These are phyloP conservation scores for Ganaspis sp. DNA, from an alignment of 1,140 invertebrate genomes.

Conservation along the genomic window DNA sequence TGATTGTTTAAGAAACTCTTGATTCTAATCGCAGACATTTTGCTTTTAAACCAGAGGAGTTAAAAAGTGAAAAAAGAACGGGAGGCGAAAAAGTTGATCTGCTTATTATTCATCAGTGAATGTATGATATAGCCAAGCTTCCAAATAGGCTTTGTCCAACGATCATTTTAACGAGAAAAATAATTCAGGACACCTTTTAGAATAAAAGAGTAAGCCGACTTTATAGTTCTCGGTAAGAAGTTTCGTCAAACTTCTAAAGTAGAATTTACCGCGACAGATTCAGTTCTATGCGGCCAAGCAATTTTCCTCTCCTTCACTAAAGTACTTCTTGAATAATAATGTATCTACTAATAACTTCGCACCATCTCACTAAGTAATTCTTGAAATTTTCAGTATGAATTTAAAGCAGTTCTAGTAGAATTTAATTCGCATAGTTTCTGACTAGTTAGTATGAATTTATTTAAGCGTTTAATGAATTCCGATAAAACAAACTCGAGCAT, in stretches of 20 bases:
- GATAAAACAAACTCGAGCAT: background rate
- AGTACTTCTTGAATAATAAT: conserved; percentile 29
- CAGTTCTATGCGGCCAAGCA: conserved; percentile 3
- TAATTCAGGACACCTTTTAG: conserved; percentile 1
- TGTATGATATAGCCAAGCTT: background rate
- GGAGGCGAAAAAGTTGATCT: background rate
- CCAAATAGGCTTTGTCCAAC: background rate
- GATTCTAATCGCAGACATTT: too few species aligned
- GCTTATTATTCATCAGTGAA: background rate
- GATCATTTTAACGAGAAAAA: conserved; percentile 21
- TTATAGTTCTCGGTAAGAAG: conserved; percentile 17
- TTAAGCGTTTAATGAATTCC: conserved; percentile 32
- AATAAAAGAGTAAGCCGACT: conserved; percentile 25
- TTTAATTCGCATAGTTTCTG: conserved; percentile 5
- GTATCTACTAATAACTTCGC: conserved; percentile 22
- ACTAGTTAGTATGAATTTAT: conserved; percentile 37
- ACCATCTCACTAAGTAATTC: conserved; percentile 12
- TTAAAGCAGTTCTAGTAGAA: conserved; percentile 11
- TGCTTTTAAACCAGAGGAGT: too few species aligned
- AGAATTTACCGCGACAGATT: conserved; percentile 24
- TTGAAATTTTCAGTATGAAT: background rate
- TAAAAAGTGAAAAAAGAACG: background rate
- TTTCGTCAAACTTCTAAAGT: conserved; percentile 25
- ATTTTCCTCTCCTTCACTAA: conserved; percentile 24
- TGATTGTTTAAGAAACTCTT: too few species aligned